Conservation (phyloP, 2,888 invertebrate species). For the Acronicta psi region DNA sequence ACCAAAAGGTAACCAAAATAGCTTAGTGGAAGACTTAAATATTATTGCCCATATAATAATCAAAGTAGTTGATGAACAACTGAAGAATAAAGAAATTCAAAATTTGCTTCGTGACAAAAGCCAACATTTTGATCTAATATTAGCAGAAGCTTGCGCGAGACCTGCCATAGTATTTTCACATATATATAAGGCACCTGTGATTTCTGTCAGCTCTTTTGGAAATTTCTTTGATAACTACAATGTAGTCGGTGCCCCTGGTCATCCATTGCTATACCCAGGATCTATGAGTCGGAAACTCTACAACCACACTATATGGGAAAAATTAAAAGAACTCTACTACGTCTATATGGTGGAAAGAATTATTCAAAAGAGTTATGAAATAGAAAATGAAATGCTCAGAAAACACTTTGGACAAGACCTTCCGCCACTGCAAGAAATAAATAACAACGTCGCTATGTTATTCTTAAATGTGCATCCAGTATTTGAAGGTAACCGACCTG, state of each 20-base stretch:
- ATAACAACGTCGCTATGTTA: slow-evolving; percentile 61
- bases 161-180: slow-evolving; percentile 51
- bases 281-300: slow-evolving; percentile 38
- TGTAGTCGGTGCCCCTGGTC: slow-evolving; percentile 58
- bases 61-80: slow-evolving; percentile 49
- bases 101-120: slow-evolving; percentile 51
- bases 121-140: slow-evolving; percentile 60
- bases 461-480: slow-evolving; percentile 63
- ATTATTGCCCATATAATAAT: no score
- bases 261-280: slow-evolving; percentile 65
- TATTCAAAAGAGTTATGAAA: slow-evolving; percentile 3
- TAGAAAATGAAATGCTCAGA: slow-evolving; percentile 35
- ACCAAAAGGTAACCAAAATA: slow-evolving; percentile 32
- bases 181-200: slow-evolving; percentile 59
- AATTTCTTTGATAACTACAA: slow-evolving; percentile 46
- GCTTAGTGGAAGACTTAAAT: no score
- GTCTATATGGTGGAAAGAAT: slow-evolving; percentile 39
- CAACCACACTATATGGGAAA: slow-evolving; percentile 64
- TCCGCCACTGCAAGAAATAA: slow-evolving; percentile 55
- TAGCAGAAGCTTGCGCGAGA: slow-evolving; percentile 58
- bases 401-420: slow-evolving; percentile 49
- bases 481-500: slow-evolving; percentile 61
- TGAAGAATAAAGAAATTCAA: slow-evolving; percentile 49
- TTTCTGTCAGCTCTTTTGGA: slow-evolving; percentile 65
- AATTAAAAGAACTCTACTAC: slow-evolving; percentile 51